Evolutionary conservation across 2,797 vertebrate genomes (phyloP).

Genomic region (Ceryle rudis): DNA sequence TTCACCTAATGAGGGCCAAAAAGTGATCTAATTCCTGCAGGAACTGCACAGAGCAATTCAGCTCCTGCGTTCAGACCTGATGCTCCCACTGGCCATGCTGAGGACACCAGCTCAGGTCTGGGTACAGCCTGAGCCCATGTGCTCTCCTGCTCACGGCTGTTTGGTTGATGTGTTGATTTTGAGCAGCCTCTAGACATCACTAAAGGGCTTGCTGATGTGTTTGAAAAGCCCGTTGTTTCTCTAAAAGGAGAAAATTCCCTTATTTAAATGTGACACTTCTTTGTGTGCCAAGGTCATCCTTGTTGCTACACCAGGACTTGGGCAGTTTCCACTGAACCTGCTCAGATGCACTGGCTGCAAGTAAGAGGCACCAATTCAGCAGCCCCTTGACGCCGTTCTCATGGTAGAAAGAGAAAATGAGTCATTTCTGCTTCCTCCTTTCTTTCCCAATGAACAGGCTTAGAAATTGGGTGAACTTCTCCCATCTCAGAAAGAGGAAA

Average conservation of each 20-base stretch:
- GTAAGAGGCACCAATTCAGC: neutral
- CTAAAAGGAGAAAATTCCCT: neutral
- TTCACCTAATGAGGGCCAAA: neutral
- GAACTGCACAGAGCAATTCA: neutral
- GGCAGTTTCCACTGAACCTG: neutral
- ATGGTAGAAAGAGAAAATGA: neutral
- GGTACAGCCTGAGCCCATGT: fast-evolving
- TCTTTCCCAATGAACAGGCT: neutral
- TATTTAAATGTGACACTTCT: neutral
- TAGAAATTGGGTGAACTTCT: neutral
- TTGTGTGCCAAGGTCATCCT: neutral
- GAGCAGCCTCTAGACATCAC: neutral
- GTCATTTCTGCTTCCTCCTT: neutral
- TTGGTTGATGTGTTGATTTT: neutral
- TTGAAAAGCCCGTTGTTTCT: neutral
- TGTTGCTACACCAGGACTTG: neutral
- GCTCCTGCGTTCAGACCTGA: neutral
- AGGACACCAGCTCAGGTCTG: neutral
- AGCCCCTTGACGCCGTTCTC: neutral
- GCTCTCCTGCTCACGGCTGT: neutral
- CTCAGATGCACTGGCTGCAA: neutral
- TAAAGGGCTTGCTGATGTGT: neutral
- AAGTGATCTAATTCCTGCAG: neutral
- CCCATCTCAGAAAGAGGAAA: neutral
- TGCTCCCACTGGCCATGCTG: neutral